A percentile compares a stretch with the other conserved stretches of the same genome.
These are phyloP conservation scores for Drosophila buzzatii DNA, from an alignment of 2,888 invertebrate genomes.

Conservation along the genomic window DNA sequence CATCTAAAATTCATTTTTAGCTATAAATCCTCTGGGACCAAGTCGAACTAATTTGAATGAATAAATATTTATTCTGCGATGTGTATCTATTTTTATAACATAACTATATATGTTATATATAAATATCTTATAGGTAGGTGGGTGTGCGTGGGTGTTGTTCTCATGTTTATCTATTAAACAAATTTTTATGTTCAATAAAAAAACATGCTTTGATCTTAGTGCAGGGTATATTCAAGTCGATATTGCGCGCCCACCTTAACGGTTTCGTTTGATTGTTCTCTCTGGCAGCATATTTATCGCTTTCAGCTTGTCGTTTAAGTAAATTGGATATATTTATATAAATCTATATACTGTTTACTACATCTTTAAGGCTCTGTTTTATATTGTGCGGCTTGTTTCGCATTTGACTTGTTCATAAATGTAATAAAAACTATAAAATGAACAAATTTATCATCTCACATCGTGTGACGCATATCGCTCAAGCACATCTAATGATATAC, in stretches of 20 bases:
- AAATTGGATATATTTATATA: not conserved
- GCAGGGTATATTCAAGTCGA: not conserved
- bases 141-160: not conserved
- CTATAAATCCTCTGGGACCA: not conserved
- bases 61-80: not conserved
- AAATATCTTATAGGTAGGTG: not conserved
- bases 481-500: constrained; percentile 49
- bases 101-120: not conserved
- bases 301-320: not conserved
- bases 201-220: not conserved
- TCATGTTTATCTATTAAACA: not conserved
- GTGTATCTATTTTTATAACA: not conserved
- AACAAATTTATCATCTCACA: constrained; percentile 73
- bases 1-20: not conserved
- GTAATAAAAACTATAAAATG: constrained; percentile 70
- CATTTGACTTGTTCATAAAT: constrained; percentile 24
- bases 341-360: not conserved
- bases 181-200: not conserved
- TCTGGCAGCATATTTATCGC: not conserved
- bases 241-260: no score
- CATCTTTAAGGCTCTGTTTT: not conserved
- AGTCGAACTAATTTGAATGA: not conserved
- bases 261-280: not conserved
- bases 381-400: constrained; percentile 17
- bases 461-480: constrained; percentile 69